Percentiles rank a stretch among this genome's conserved stretches.
Evolutionary conservation across 2,797 vertebrate species (phyloP).

Genomic region (Jordanella pulchra): DNA sequence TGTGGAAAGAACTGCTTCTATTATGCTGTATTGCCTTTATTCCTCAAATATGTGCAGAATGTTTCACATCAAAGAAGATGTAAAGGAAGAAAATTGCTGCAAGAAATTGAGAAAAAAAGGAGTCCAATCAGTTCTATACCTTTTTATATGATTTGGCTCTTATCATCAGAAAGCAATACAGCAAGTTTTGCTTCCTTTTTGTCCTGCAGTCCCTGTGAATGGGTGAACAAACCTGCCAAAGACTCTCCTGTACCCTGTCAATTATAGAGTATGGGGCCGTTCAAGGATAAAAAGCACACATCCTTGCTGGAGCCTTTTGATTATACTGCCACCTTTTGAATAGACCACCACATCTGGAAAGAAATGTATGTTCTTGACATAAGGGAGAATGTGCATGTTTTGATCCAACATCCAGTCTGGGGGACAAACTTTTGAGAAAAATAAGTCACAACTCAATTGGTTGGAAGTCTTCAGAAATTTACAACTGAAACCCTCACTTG

Average conservation of each 20-base stretch:
- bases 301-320: constrained; percentile 46
- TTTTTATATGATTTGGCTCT: constrained; percentile 58
- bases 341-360: constrained; percentile 24
- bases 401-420: constrained; percentile 31
- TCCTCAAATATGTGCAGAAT: constrained; percentile 20
- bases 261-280: constrained; percentile 51
- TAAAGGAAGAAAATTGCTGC: constrained; percentile 35
- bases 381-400: constrained; percentile 43
- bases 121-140: constrained; percentile 42
- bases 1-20: constrained; percentile 9
- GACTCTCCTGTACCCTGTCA: constrained; percentile 71
- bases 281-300: constrained; percentile 33
- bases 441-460: constrained; percentile 36
- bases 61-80: constrained; percentile 35
- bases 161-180: constrained; percentile 67
- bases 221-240: constrained; percentile 72
- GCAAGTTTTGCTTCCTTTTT: constrained; percentile 64
- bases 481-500: constrained; percentile 53
- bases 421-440: constrained; percentile 42
- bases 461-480: constrained; percentile 44
- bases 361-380: constrained; percentile 51
- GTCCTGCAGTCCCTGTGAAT: constrained; percentile 63
- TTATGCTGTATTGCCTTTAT: constrained; percentile 9
- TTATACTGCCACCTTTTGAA: constrained; percentile 45
- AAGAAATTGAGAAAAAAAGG: constrained; percentile 28